Evolutionary conservation across 1,140 invertebrate species (phyloP), one percentile per base, ranked within the genome.

Genomic region (Bicyclus anynana): DNA sequence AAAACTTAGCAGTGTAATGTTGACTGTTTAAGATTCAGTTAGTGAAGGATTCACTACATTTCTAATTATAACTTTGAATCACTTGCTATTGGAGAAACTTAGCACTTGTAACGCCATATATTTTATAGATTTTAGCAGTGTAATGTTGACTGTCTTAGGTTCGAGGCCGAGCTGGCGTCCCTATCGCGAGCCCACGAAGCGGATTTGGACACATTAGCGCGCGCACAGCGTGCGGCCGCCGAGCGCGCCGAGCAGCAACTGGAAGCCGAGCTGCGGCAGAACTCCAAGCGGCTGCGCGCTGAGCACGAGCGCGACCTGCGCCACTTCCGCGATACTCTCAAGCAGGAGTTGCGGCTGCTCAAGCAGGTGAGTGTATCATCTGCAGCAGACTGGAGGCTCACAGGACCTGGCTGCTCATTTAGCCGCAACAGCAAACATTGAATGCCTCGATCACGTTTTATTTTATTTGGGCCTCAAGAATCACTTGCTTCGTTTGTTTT

Each of bases 241-340:
- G 98, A 99, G 86, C 94, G 96, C 59, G 96, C 96, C 4, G 98
- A 99, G 82, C 92, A 94, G 42, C 93, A 96, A 52, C 97, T 99
- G 74, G 97, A 98, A 68, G 91, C 94, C 0, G 98, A 99, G 68
- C 89, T 99, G 42, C 91, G 96, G 50, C 89, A 93, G 26, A 92
- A 95, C 7, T 95, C 94, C 23, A 99, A 96, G 71, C 93, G 95
- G 58, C 94, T 97, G 33, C 93, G 97, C 16, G 89, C 92, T 10
- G 98, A 99, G 67, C 98, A 99, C 87, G 98, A 99, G 72, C 92
- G 95, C 18, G 98, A 99, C 71, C 87, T 98, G 51, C 95, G 97
- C 72, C 92, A 94, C 69, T 99, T 99, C 90, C 90, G 96, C 5
- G 98, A 99, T 71, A 93, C 94, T 27, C 90, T 98, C 44, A 99